These are phyloP conservation scores for Coptotermes formosanus DNA, from an alignment of 1,140 invertebrate species.

Conservation along the genomic window DNA sequence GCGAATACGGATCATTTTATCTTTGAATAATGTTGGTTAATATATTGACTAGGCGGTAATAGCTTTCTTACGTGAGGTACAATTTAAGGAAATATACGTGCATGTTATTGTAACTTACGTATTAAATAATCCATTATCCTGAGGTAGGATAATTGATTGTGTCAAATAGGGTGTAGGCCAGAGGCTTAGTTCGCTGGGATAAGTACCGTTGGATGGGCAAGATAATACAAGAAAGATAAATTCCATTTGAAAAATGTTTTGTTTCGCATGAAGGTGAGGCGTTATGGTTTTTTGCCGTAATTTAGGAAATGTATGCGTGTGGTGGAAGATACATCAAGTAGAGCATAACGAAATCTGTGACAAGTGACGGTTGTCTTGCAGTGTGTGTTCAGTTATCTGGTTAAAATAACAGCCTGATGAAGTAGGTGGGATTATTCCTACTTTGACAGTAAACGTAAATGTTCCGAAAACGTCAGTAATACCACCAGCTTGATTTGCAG, in stretches of 20 bases:
- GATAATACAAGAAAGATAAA: neutral
- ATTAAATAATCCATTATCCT: neutral
- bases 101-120: neutral
- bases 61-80: neutral
- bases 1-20: neutral
- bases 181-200: neutral
- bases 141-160: neutral
- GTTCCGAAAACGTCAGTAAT: too few relatives aligned
- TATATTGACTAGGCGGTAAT: neutral
- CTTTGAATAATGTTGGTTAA: neutral
- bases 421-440: too few relatives aligned
- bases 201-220: neutral
- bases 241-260: neutral
- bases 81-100: neutral
- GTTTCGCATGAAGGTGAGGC: neutral
- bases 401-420: neutral
- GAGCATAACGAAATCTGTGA: neutral
- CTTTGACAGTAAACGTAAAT: too few relatives aligned
- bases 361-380: neutral
- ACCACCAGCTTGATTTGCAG: too few relatives aligned
- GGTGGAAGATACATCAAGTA: neutral
- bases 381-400: neutral
- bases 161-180: conserved; percentile 2
- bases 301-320: neutral
- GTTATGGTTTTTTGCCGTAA: neutral